Base-by-base conservation (phyloP, 2,797 vertebrate species). In the Streptopelia turtur region DNA sequence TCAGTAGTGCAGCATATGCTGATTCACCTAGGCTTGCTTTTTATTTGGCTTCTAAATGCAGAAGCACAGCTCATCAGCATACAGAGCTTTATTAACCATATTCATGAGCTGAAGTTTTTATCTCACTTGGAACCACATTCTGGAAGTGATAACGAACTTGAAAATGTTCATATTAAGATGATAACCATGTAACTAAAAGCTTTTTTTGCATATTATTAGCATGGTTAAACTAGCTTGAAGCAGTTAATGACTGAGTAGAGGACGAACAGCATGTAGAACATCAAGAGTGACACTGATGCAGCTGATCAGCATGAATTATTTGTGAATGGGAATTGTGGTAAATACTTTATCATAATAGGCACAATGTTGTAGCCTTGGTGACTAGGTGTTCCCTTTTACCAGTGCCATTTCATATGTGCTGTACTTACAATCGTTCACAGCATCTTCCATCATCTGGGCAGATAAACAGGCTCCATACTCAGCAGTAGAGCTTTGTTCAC, bases 61-160 rank as follows among this genome's bases (percentile, higher is more conserved):
- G 57, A 89, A 75, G 28, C 20, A 61, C 41, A 63, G 25, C 21
- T 89, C 41, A 43, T 76, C 84, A 75, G n/a, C 55, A 89, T 78
- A 56, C 45, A 87, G 80, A 69, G 68, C 72, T 96, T 92, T 86
- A 84, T 85, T 94, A 91, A 87, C 43, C 25, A 37, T 88, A 72
- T 95, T 96, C 89, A 94, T 79, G 78, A 90, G 91, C 22, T 33
- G 5, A 79, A 89, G 59, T 65, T 91, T 81, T 92, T 94, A 87
- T 71, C 57, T 84, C 25, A 11, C 22, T 79, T 53, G 61, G 61
- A 96, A 52, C 83, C 69, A 83, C 56, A 37, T 93, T 96, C 82
- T 93, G 10, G 52, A 95, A 92, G 78, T 63, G 88, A 87, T 87
- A 88, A 90, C 80, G 74, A 96, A 91, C 88, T 83, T 90, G 49